Base-by-base conservation (phyloP, 1,140 invertebrate genomes). In the Lordiphosa clarofinis region DNA sequence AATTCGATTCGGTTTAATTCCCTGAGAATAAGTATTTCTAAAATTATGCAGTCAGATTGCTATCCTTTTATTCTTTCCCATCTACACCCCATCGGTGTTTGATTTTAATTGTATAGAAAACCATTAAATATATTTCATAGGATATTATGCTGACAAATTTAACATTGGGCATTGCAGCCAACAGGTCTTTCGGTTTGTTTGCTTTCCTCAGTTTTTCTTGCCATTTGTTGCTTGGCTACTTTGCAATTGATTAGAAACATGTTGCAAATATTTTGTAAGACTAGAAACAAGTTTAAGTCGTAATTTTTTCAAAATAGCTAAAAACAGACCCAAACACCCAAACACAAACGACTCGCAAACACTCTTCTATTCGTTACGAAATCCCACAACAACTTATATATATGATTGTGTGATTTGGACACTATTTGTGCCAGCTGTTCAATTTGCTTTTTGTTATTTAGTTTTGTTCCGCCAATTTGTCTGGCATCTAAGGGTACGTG, bases 231-330 rank as follows among this genome's bases (percentile, higher is more conserved):
- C 44, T 11, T 21, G 11, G 6, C 42, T 13, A 38, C 21, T 56
- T 43, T 40, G 49, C 63, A 65, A 64, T 65, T 73, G 64, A 63
- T 46, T 11, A 31, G 42, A 31, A 48, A n/a, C 40, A 46, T 46
- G 6, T 39, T 15, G 40, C 31, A 19, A 47, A 24, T 55, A 35
- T 31, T 61, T 60, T 65, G 71, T 56, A 56, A 56, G 28, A 38
- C 28, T 37, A 21, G 36, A 79, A 79, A 78, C 75, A 70, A 73
- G 74, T 78, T 78, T 69, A 24, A 24, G 49, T 5, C 28, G 31
- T 44, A 56, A 33, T 35, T 43, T 2, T 21, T 21, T 21, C 21
- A 21, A 21, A 21, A 21, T 21, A 21, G 21, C 21, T 3, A 2
- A 2, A 21, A 2, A 21, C 21, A 21, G 21, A 21, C 15, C 15